Percentiles rank a stretch among this genome's conserved stretches.
phyloP scores from a whole-genome alignment of 2,888 invertebrate genomes.

The Cepaea hortensis region DNA sequence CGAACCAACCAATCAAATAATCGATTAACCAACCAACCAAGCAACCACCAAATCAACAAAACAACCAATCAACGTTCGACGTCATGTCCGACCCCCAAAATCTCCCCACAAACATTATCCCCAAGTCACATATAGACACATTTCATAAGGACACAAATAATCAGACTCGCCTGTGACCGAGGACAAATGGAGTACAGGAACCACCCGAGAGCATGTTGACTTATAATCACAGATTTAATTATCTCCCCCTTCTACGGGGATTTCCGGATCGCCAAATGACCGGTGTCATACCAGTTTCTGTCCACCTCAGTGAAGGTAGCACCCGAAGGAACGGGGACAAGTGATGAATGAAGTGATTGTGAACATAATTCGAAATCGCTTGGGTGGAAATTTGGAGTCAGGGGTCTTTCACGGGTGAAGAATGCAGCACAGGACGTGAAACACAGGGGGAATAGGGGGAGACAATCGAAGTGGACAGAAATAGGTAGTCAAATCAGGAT shows the following conservation, averaged over 20 bases:
- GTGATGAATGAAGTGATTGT: background rate
- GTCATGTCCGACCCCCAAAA: too few species aligned
- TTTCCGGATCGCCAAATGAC: background rate
- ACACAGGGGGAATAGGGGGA: background rate
- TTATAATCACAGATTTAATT: conserved; percentile 12
- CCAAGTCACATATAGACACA: background rate
- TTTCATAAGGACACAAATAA: too few species aligned
- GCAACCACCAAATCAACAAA: too few species aligned
- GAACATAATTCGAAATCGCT: conserved; percentile 22
- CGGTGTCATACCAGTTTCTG: conserved; percentile 32
- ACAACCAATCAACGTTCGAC: too few species aligned
- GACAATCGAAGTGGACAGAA: background rate
- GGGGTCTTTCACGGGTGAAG: background rate
- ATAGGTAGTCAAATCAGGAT: background rate
- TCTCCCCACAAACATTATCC: too few species aligned
- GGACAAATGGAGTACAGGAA: background rate
- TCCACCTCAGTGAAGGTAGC: conserved; percentile 1
- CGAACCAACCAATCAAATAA: too few species aligned
- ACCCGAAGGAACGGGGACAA: background rate
- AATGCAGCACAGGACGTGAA: background rate
- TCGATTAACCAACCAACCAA: too few species aligned
- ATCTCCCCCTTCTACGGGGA: background rate
- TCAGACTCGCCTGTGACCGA: too few species aligned
- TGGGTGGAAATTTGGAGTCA: background rate
- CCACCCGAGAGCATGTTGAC: conserved; percentile 13